phyloP scores from a whole-genome alignment of 2,113 vertebrate species.

The Stictonetta naevosa region DNA sequence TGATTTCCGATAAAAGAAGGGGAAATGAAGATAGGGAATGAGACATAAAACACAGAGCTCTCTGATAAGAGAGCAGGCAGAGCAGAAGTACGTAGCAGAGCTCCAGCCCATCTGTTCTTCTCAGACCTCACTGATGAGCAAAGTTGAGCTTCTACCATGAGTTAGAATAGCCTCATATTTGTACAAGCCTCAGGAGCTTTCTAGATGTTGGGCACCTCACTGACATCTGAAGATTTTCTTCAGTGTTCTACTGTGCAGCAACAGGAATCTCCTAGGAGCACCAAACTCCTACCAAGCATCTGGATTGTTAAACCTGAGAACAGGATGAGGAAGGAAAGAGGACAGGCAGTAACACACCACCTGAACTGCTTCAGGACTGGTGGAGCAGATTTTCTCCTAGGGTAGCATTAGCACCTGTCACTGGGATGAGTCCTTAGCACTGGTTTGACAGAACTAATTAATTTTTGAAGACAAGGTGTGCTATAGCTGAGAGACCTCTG shows the following conservation, averaged over 20 bases:
- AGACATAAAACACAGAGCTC: not conserved
- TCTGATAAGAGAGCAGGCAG: not conserved
- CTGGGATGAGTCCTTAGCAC: not conserved
- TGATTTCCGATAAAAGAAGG: not conserved
- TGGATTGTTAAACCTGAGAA: not conserved
- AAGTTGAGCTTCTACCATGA: rapidly evolving
- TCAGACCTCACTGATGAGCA: not conserved
- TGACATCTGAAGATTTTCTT: not conserved
- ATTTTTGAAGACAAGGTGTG: not conserved
- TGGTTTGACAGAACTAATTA: not conserved
- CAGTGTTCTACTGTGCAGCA: not conserved
- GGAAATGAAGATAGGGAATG: not conserved
- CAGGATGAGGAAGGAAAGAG: not conserved
- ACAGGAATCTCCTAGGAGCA: not conserved
- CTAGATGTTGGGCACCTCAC: not conserved
- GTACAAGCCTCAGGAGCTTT: not conserved
- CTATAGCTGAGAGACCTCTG: not conserved
- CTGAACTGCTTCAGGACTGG: not conserved
- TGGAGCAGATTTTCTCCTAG: not conserved
- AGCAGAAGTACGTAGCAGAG: not conserved
- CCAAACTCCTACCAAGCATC: not conserved
- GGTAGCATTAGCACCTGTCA: not conserved
- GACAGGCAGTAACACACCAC: not conserved
- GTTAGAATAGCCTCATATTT: not conserved
- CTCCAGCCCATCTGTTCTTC: not conserved